Evolutionary conservation across 2,888 invertebrate genomes (phyloP).

Genomic region (Cremastinae sp.): DNA sequence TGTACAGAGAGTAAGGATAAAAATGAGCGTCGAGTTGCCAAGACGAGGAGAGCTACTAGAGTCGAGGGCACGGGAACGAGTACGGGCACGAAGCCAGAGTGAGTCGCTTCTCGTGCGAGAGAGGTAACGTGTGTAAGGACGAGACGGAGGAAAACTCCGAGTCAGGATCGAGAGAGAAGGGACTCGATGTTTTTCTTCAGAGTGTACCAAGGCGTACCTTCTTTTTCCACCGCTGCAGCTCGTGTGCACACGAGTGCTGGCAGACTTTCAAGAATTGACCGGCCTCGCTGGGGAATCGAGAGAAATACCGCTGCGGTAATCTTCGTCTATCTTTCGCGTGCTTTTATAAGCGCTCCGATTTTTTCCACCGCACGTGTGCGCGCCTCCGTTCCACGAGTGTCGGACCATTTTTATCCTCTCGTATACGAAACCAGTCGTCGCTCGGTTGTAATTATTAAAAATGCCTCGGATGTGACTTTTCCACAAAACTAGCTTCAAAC

Average conservation of each 20-base stretch:
- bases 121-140: slow-evolving; percentile 41
- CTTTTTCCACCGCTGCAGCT: slow-evolving; percentile 23
- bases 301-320: slow-evolving; percentile 60
- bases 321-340: slow-evolving; percentile 55
- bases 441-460: no score
- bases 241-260: slow-evolving; percentile 40
- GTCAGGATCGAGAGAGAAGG: neutral
- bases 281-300: slow-evolving; percentile 44
- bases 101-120: neutral
- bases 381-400: neutral
- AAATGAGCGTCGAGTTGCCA: slow-evolving; percentile 17
- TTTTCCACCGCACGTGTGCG: neutral
- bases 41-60: slow-evolving; percentile 24
- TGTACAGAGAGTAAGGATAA: neutral
- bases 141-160: slow-evolving; percentile 24
- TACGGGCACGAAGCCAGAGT: slow-evolving; percentile 48
- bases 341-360: slow-evolving; percentile 30
- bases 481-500: no score
- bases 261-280: slow-evolving; percentile 58
- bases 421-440: neutral
- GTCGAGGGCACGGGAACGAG: slow-evolving; percentile 47
- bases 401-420: neutral
- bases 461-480: no score
- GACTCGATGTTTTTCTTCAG: slow-evolving; percentile 13
- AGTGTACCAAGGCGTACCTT: neutral